phyloP scores from a whole-genome alignment of 2,113 vertebrate genomes.

The Platycercus adscitus region DNA sequence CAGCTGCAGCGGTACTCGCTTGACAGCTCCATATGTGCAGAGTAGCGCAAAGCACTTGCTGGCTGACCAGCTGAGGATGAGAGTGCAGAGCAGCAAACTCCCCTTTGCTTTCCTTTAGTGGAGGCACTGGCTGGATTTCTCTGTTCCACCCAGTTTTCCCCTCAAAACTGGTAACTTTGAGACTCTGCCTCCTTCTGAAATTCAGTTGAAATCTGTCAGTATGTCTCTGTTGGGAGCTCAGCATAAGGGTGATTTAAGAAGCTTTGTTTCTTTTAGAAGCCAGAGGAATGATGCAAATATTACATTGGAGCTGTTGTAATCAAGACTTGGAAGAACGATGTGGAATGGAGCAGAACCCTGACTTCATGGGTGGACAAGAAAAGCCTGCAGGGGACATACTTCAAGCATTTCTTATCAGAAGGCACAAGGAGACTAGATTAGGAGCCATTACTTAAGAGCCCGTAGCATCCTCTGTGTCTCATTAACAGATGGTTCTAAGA shows the following conservation, averaged over 20 bases:
- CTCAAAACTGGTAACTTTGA: background rate
- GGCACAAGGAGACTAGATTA: background rate
- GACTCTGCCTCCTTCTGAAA: background rate
- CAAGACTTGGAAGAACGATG: background rate
- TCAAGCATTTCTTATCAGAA: background rate
- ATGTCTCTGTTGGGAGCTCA: background rate
- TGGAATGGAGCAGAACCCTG: background rate
- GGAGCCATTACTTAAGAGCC: background rate
- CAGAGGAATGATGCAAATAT: background rate
- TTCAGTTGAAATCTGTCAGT: background rate
- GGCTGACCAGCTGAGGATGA: background rate
- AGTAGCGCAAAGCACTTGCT: background rate
- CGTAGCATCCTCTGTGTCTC: background rate
- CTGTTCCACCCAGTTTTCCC: background rate
- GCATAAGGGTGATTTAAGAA: background rate
- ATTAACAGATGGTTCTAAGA: slow-evolving; percentile 65
- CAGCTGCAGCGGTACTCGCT: background rate
- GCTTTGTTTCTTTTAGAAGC: background rate
- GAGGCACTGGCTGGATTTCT: background rate
- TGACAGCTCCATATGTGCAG: background rate
- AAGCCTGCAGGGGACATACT: background rate
- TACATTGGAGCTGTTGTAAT: background rate
- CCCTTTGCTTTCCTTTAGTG: background rate
- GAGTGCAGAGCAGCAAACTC: background rate
- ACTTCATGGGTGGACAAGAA: background rate